Conservation (phyloP, 2,797 vertebrate genomes). For the Xenentodon cancila region DNA sequence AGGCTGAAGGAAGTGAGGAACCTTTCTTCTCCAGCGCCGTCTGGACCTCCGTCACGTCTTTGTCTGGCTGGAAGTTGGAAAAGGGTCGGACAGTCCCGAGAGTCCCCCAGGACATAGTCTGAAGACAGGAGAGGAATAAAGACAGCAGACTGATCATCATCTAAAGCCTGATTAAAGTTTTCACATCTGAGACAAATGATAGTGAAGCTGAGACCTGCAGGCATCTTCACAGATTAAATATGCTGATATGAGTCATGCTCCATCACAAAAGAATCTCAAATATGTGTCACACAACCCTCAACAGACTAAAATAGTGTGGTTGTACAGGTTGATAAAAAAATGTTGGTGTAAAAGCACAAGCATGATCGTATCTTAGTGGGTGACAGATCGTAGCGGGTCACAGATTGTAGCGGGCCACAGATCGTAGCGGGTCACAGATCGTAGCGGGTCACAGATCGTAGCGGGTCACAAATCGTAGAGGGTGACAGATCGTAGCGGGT, state of each 20-base stretch:
- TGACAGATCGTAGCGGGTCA: too few species aligned
- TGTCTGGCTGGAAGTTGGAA: constrained; percentile 68
- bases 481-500: too few species aligned
- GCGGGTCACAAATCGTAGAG: too few species aligned
- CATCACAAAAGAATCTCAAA: not conserved
- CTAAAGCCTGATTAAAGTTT: not conserved
- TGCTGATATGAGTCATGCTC: not conserved
- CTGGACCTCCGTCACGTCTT: constrained; percentile 57
- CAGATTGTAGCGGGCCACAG: too few species aligned
- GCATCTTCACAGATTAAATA: not conserved
- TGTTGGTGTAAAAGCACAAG: not conserved
- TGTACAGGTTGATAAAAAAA: not conserved
- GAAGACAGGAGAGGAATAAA: not conserved
- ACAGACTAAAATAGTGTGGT: not conserved
- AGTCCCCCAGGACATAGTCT: constrained; percentile 79
- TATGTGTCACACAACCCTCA: not conserved
- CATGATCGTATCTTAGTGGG: not conserved
- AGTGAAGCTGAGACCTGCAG: not conserved
- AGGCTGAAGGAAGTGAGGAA: constrained; percentile 2
- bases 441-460: too few species aligned
- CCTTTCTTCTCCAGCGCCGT: constrained; percentile 75
- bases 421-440: too few species aligned
- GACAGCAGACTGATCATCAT: not conserved
- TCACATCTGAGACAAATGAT: too few species aligned
- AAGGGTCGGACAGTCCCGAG: constrained; percentile 76